phyloP scores from a whole-genome alignment of 2,888 invertebrate genomes.

The Acanthosoma haemorrhoidale region DNA sequence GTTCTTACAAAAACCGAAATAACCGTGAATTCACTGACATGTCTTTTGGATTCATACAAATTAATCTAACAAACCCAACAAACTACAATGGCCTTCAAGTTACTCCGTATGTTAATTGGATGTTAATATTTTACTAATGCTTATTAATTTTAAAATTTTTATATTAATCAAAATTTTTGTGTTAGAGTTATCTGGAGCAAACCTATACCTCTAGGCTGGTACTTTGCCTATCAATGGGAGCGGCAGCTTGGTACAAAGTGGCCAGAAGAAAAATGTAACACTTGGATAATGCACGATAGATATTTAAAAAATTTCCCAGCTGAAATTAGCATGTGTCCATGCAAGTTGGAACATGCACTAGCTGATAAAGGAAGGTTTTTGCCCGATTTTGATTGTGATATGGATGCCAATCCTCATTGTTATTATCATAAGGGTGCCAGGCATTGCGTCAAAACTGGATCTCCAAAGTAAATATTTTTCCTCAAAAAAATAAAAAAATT shows the following conservation, averaged over 20 bases:
- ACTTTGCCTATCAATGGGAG: conserved; percentile 86
- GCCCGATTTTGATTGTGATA: conserved; percentile 86
- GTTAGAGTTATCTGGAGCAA: conserved; percentile 75
- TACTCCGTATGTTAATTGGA: conserved; percentile 62
- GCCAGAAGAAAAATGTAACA: conserved; percentile 78
- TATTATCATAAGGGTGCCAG: conserved; percentile 81
- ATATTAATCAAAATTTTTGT: neutral
- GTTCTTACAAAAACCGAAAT: conserved; percentile 64
- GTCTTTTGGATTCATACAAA: conserved; percentile 80
- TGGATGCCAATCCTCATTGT: conserved; percentile 82
- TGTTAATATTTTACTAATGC: neutral
- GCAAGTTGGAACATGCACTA: conserved; percentile 82
- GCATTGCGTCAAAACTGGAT: conserved; percentile 88
- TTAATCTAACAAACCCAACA: conserved; percentile 75
- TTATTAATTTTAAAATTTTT: neutral
- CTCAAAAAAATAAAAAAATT: neutral
- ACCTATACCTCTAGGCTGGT: conserved; percentile 89
- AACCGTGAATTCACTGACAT: conserved; percentile 60
- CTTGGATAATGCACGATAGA: conserved; percentile 83
- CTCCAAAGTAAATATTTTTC: conserved; percentile 67
- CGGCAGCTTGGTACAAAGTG: conserved; percentile 70
- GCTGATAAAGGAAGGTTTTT: conserved; percentile 87
- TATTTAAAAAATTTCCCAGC: conserved; percentile 77
- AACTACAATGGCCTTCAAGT: conserved; percentile 59
- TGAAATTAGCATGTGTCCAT: conserved; percentile 76